Base-by-base conservation (phyloP, 2,113 vertebrate genomes). In the Pholis gunnellus region DNA sequence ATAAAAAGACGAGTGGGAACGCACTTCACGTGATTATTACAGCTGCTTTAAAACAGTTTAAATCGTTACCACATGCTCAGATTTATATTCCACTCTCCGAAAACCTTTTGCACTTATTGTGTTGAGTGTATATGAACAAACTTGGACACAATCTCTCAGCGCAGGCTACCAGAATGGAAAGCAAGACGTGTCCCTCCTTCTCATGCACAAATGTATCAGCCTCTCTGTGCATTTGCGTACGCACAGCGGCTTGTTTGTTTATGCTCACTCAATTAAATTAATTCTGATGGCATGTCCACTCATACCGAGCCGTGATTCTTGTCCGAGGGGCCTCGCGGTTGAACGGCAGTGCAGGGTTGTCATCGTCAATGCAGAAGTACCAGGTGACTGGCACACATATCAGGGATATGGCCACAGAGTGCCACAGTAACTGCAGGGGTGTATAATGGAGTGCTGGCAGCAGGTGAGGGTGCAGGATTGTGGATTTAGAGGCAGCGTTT, bases 401-500 rank as follows among this genome's bases (percentile, higher is more conserved):
- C 63, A 67, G 59, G 74, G 63, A 81, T 67, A 31, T 56, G 54
- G 61, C 57, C 42, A n/a, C 40, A 2, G 6, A 75, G 60, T 57
- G 65, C 25, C 72, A 66, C 63, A 29, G 34, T 79, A 50, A 70
- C 71, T 67, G 61, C 20, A 25, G 71, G 63, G 75, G 13, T 6
- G 25, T 72, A 66, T 66, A 85, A 86, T 85, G 79, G 44, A 70
- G 61, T 18, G 3, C 31, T 64, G 56, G 80, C 72, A 78, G 72
- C 66, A 80, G 71, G 81, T 85, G 64, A 86, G 60, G 42, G 50
- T 42, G 54, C 38, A 74, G 76, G 73, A 86, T 81, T 79, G 63
- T 59, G 66, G 78, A 81, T 87, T 89, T 85, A 74, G 85, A 76
- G 38, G 36, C 74, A 65, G 54, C n/a, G 1, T 77, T 89, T 85